These are phyloP conservation scores for Aplysia californica DNA, from an alignment of 1,140 invertebrate species.

Conservation along the genomic window DNA sequence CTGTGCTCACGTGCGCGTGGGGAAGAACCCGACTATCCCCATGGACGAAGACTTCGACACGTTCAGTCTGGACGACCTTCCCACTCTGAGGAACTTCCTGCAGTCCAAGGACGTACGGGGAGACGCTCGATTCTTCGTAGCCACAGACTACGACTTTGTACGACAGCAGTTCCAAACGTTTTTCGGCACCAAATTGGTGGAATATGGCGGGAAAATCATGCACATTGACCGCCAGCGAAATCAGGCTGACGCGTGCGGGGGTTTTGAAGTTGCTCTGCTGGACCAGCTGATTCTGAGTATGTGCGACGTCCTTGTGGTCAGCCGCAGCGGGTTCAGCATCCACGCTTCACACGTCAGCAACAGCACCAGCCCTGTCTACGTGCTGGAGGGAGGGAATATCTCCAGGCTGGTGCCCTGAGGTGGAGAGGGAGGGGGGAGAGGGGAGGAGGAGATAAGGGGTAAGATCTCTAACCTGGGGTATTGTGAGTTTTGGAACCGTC, in stretches of 20 bases:
- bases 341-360: conserved; percentile 17
- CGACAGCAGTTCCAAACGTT: conserved; percentile 7
- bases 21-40: conserved; percentile 35
- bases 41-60: conserved; percentile 20
- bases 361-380: background rate
- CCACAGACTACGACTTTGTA: conserved; percentile 34
- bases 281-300: conserved; percentile 38
- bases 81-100: conserved; percentile 33
- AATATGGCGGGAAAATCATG: conserved; percentile 33
- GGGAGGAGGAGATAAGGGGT: too few relatives aligned
- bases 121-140: conserved; percentile 34
- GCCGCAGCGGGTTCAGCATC: conserved; percentile 35
- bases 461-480: too few relatives aligned
- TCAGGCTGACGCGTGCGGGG: conserved; percentile 15
- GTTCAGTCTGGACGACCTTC: conserved; percentile 11
- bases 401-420: too few relatives aligned
- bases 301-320: conserved; percentile 39
- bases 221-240: conserved; percentile 37
- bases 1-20: conserved; percentile 42
- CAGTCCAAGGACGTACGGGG: background rate
- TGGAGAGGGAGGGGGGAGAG: too few relatives aligned
- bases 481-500: too few relatives aligned
- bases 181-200: conserved; percentile 22
- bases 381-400: conserved; percentile 1
- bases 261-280: conserved; percentile 33